Base-by-base conservation (phyloP, 2,797 vertebrate species). In the Syngnathus acus region DNA sequence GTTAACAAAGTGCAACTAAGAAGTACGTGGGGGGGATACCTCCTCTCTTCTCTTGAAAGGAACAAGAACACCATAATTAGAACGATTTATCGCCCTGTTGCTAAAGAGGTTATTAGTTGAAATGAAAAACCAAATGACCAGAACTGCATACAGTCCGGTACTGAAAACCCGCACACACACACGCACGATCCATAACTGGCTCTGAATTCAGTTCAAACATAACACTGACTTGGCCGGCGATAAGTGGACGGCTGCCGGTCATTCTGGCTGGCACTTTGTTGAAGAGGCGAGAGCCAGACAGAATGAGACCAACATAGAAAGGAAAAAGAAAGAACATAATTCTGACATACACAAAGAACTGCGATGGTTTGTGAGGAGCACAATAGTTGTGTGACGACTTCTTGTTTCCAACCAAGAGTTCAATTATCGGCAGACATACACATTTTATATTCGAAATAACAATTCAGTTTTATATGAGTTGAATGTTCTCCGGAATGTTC, bases 171-270 rank as follows among this genome's bases (percentile, higher is more conserved):
- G 50, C 64, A 59, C 53, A 69, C 57, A 63, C 69, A 59, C 72
- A 66, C 23, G 68, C 72, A 70, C 71, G 73, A 76, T 74, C 73
- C 53, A 39, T 16, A 68, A 71, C 65, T 40, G 62, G 64, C 69
- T 88, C 86, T 87, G 86, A 89, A 87, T 79, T 84, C 70, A 65
- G 78, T 87, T 90, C 87, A 90, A 90, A 89, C 84, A 87, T 88
- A 86, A 86, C 82, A 80, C 69, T 50, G 74, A 78, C 68, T 85
- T 90, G 86, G 86, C 84, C 21, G 0, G 19, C 72, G 83, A 84
- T 84, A 78, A 86, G 80, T 76, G 80, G 70, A 75, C 39, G 76
- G 78, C 71, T 78, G 74, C 76, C 80, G 82, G 77, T 68, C 79
- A 86, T 84, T 79, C 69, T 76, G 77, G 72, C 53, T 57, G 65